Evolutionary conservation across 2,797 vertebrate genomes (phyloP).

Genomic region (Anabacerthia variegaticeps): DNA sequence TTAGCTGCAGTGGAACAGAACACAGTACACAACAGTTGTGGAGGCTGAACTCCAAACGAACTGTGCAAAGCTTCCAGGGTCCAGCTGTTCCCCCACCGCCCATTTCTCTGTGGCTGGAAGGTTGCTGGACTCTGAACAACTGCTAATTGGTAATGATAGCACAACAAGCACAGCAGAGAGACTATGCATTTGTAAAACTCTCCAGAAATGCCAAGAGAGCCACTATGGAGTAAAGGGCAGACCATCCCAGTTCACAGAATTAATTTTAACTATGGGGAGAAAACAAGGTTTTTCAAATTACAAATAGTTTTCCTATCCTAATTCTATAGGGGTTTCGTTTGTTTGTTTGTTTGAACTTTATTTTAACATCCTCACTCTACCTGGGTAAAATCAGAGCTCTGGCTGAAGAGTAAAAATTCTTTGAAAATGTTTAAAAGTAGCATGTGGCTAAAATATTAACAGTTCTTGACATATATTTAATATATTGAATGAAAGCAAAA

Average conservation of each 20-base stretch:
- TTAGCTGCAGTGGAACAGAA: not conserved
- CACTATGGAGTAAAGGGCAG: not conserved
- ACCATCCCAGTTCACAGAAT: not conserved
- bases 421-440: not conserved
- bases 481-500: not conserved
- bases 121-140: not conserved
- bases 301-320: not conserved
- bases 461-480: not conserved
- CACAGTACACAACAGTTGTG: not conserved
- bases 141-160: not conserved
- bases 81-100: not conserved
- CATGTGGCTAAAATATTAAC: not conserved
- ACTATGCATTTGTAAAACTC: not conserved
- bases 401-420: not conserved
- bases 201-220: not conserved
- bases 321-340: not conserved
- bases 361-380: not conserved
- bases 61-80: not conserved
- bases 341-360: not conserved
- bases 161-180: not conserved
- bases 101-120: not conserved
- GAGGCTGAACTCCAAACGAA: not conserved
- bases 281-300: not conserved
- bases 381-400: not conserved
- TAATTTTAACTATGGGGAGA: not conserved